These are phyloP conservation scores for Drosophila pallidifrons DNA, from an alignment of 1,140 invertebrate species.

Conservation along the genomic window DNA sequence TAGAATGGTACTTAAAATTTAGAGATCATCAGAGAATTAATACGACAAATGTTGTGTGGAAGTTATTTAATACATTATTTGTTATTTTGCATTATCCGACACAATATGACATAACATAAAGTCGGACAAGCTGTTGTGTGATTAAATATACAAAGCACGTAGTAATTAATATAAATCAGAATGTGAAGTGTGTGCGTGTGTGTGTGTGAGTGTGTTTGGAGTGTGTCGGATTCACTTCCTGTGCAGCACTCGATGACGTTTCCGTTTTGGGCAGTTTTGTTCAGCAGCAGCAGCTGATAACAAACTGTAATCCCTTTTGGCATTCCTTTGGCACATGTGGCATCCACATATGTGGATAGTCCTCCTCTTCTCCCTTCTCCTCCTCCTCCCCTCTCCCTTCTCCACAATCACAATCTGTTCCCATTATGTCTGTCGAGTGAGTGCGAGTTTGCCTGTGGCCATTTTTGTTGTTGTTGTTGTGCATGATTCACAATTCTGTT, in stretches of 20 bases:
- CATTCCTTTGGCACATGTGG: constrained; percentile 5
- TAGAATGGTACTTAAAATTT: no score
- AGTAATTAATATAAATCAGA: no score
- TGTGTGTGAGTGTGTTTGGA: background rate
- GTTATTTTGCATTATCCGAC: no score
- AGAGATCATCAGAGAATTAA: no score
- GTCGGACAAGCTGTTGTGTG: no score
- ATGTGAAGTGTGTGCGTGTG: no score
- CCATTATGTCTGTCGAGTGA: constrained; percentile 40
- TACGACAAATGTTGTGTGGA: no score
- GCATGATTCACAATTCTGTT: constrained; percentile 25
- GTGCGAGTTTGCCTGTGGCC: background rate
- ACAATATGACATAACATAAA: no score
- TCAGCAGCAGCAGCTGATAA: constrained; percentile 5
- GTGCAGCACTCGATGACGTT: constrained; percentile 11
- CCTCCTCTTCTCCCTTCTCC: background rate
- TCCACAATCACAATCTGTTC: constrained; percentile 21
- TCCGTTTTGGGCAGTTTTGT: constrained; percentile 7
- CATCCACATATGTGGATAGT: background rate
- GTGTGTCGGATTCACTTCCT: constrained; percentile 17
- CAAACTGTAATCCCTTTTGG: constrained; percentile 13
- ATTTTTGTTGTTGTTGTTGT: constrained; percentile 11
- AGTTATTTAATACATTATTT: no score
- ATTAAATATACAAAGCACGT: no score
- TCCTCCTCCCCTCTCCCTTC: no score